Conservation (phyloP, 2,888 invertebrate species). For the Watsonalla cultraria region DNA sequence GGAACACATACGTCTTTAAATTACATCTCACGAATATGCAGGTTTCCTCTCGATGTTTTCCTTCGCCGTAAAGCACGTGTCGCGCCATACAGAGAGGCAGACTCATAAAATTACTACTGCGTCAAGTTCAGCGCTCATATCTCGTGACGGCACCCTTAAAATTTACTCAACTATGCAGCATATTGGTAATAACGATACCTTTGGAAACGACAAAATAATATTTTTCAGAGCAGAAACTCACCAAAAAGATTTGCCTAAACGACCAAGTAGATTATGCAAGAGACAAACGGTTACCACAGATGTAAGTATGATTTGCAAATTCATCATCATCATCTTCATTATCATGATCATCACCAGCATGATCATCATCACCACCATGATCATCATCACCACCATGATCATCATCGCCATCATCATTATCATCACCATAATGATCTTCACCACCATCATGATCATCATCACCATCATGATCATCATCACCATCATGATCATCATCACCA, state of each 20-base stretch:
- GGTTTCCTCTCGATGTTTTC: too few relatives aligned
- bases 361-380: background rate
- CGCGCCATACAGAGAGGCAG: too few relatives aligned
- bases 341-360: constrained; percentile 2
- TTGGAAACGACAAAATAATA: background rate
- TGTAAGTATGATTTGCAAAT: background rate
- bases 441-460: too few relatives aligned
- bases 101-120: too few relatives aligned
- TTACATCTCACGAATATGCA: too few relatives aligned
- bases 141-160: too few relatives aligned
- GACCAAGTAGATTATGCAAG: background rate
- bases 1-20: too few relatives aligned
- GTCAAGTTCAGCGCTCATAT: too few relatives aligned
- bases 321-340: constrained; percentile 5
- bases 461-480: constrained; percentile 13
- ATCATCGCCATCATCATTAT: constrained; percentile 16
- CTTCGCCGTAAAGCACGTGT: too few relatives aligned
- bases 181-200: too few relatives aligned
- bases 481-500: constrained; percentile 6
- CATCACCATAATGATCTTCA: too few relatives aligned
- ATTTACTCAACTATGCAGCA: too few relatives aligned
- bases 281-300: background rate
- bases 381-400: constrained; percentile 11
- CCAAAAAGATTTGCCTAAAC: background rate
- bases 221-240: constrained; percentile 5